Evolutionary conservation across 1,140 invertebrate species (phyloP).

Genomic region (Trichoplusia ni): DNA sequence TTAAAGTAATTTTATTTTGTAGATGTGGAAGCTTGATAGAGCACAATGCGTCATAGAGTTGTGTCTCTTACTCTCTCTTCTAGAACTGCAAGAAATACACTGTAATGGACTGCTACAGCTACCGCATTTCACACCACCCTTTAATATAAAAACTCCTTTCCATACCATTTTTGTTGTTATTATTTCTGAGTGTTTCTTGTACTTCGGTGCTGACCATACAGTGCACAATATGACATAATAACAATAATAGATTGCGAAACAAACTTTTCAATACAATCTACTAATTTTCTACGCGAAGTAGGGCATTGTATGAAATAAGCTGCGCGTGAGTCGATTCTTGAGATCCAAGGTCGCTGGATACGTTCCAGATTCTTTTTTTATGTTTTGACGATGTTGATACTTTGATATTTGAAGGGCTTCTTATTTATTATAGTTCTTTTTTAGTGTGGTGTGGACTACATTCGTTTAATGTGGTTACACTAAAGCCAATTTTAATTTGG

Average conservation of each 20-base stretch:
- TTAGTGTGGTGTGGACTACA: constrained; percentile 17
- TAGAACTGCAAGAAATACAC: too few relatives aligned
- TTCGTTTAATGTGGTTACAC: constrained; percentile 1
- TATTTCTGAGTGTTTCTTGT: too few relatives aligned
- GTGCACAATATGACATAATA: constrained; percentile 24
- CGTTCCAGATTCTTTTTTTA: constrained; percentile 62
- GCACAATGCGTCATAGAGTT: too few relatives aligned
- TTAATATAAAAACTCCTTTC: too few relatives aligned
- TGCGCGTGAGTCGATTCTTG: constrained; percentile 56
- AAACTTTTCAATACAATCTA: constrained; percentile 31
- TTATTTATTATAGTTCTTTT: constrained; percentile 28
- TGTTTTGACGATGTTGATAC: constrained; percentile 15
- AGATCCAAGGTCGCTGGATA: constrained; percentile 72
- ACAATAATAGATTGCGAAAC: constrained; percentile 21
- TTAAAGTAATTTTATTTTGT: too few relatives aligned
- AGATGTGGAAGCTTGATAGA: too few relatives aligned
- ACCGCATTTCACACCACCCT: too few relatives aligned
- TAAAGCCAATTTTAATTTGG: not conserved
- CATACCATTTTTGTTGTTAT: too few relatives aligned
- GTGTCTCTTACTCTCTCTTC: too few relatives aligned
- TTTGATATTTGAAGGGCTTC: constrained; percentile 34
- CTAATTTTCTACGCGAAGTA: constrained; percentile 47
- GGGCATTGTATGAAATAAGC: constrained; percentile 61
- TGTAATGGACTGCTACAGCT: too few relatives aligned
- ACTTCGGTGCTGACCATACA: not conserved